Evolutionary conservation across 2,888 invertebrate genomes (phyloP).

Genomic region (Idaea dimidiata): DNA sequence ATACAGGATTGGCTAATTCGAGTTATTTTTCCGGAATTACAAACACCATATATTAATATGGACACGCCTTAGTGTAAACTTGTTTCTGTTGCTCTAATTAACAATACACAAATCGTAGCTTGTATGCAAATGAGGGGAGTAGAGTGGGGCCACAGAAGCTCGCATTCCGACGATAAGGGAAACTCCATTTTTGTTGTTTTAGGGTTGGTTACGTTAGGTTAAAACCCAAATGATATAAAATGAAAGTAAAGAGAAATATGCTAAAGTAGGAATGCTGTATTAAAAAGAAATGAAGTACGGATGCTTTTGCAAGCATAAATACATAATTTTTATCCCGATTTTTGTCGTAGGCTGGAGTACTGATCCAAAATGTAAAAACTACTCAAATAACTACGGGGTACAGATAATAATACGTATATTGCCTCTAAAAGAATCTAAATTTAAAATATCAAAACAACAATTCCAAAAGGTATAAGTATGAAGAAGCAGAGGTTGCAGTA

Average conservation of each 20-base stretch:
- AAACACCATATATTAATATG: neutral
- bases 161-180: slow-evolving; percentile 45
- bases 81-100: slow-evolving; percentile 78
- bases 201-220: neutral
- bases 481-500: slow-evolving; percentile 44
- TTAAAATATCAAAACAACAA: slow-evolving; percentile 3
- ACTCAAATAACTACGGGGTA: too few species aligned
- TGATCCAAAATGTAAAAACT: too few species aligned
- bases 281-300: too few species aligned
- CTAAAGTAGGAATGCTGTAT: too few species aligned
- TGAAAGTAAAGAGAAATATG: too few species aligned
- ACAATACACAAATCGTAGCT: slow-evolving; percentile 80
- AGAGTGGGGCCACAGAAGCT: slow-evolving; percentile 31
- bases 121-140: slow-evolving; percentile 74
- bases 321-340: too few species aligned
- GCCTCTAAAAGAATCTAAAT: neutral
- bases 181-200: slow-evolving; percentile 42
- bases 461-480: slow-evolving; percentile 24
- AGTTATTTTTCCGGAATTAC: too few species aligned
- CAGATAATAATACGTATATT: neutral
- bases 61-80: slow-evolving; percentile 60
- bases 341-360: too few species aligned
- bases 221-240: too few species aligned
- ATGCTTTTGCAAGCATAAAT: too few species aligned
- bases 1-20: too few species aligned